A percentile compares a stretch with the other conserved stretches of the same genome.
These are phyloP conservation scores for Caenorhabditis zanzibari DNA, from an alignment of 2,888 invertebrate genomes.

Conservation along the genomic window DNA sequence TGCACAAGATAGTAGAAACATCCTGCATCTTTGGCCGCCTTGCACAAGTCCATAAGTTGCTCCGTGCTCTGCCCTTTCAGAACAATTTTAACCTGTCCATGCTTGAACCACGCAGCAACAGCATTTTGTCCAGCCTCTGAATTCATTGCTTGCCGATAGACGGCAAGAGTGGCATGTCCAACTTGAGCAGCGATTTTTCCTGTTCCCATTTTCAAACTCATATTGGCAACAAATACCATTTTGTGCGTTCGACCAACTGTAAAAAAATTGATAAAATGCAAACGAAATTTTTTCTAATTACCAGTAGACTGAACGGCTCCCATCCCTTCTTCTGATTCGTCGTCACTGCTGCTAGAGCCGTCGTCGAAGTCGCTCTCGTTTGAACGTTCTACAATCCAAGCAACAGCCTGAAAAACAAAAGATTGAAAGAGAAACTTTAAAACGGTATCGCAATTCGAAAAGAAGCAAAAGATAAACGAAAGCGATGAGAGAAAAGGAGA, in stretches of 20 bases:
- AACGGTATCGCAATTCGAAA: background rate
- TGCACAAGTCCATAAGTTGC: conserved; percentile 85
- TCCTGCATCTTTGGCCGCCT: conserved; percentile 83
- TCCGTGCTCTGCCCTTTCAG: conserved; percentile 84
- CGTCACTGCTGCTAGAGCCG: conserved; percentile 64
- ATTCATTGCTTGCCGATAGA: conserved; percentile 84
- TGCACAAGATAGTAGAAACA: conserved; percentile 85
- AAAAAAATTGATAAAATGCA: conserved; percentile 8
- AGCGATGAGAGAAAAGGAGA: background rate
- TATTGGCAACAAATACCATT: conserved; percentile 88
- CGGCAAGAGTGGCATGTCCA: conserved; percentile 87
- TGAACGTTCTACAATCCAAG: conserved; percentile 78
- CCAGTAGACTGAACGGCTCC: conserved; percentile 60
- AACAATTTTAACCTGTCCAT: conserved; percentile 78
- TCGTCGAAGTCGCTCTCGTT: conserved; percentile 76
- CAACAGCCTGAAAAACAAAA: conserved; percentile 63
- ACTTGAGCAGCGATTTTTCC: conserved; percentile 87
- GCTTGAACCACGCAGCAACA: conserved; percentile 66
- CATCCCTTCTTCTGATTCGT: conserved; percentile 68
- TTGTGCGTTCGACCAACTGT: conserved; percentile 84
- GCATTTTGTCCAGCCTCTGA: conserved; percentile 65
- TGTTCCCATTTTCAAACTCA: conserved; percentile 87
- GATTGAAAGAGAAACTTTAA: conserved; percentile 8
- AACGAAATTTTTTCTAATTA: background rate
- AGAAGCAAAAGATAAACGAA: background rate